Conservation (phyloP, 2,113 vertebrate genomes). For the Pollimyrus isidori region DNA sequence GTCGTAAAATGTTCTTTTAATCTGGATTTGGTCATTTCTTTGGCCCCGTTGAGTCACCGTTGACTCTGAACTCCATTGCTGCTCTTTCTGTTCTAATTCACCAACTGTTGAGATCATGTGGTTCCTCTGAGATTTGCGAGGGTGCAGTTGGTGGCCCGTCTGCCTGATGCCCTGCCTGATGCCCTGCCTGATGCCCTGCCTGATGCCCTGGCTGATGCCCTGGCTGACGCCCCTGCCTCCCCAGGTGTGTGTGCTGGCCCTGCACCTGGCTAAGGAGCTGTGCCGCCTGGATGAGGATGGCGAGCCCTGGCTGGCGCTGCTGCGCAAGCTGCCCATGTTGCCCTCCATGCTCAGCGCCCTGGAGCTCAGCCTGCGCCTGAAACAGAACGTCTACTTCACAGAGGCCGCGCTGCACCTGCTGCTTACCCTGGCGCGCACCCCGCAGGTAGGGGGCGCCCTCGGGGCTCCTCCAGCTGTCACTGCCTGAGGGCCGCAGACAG, state of each 20-base stretch:
- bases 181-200: too few species aligned
- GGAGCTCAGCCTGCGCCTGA: constrained; percentile 84
- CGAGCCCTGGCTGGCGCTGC: constrained; percentile 81
- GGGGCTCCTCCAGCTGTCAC: neutral
- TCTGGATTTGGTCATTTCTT: too few species aligned
- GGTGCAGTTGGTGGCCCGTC: neutral
- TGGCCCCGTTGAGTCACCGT: too few species aligned
- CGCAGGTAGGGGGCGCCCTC: constrained; percentile 68
- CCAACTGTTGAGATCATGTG: neutral
- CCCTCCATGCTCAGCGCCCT: constrained; percentile 78
- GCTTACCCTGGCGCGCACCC: constrained; percentile 83
- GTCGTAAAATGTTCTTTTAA: too few species aligned
- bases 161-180: too few species aligned
- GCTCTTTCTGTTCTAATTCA: neutral
- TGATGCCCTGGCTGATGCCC: too few species aligned
- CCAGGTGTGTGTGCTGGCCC: constrained; percentile 88
- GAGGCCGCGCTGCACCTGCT: constrained; percentile 87
- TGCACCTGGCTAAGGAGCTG: constrained; percentile 90
- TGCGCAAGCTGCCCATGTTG: constrained; percentile 78
- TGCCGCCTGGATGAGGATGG: constrained; percentile 84
- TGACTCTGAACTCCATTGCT: too few species aligned
- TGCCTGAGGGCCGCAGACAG: neutral
- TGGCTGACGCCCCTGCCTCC: neutral
- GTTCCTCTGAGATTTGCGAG: neutral
- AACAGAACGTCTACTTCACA: constrained; percentile 90